Evolutionary conservation across 2,797 vertebrate species (phyloP), one percentile per base, ranked within the genome.

Genomic region (Bradypus variegatus): DNA sequence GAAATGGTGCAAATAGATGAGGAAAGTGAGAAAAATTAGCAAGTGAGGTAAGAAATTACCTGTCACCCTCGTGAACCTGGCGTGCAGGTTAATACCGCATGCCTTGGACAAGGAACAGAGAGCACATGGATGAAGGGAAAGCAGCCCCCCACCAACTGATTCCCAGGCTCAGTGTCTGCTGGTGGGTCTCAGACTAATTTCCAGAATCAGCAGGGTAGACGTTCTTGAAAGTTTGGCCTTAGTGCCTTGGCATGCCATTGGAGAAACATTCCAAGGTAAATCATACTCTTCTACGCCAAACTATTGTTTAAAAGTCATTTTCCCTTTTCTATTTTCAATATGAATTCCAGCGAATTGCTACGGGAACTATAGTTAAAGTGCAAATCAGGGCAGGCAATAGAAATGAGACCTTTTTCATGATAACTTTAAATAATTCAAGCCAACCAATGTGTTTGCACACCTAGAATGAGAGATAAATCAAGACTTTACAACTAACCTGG

Each of bases 361-460:
- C 6, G n/a, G 93, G 83, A 96, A 89, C 88, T 93, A 80, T 93
- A 95, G 88, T 95, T 95, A 95, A 96, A 94, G 95, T 87, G 93
- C 55, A 95, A 94, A 80, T 88, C 62, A 88, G 93, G 84, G 90
- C 0, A 94, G 84, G 94, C 94, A 95, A 88, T 15, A 91, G 88
- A 96, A 93, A 95, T 85, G 67, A 86, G 96, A 75, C 65, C 72
- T 90, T 89, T 96, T 89, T 89, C 89, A 79, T 90, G 50, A 48
- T 41, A 95, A 70, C 53, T 88, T 94, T 93, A 93, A 95, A 96
- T 90, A 96, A 95, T 89, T 88, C 53, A 91, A 33, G 33, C 41
- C 73, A 86, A 77, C 48, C 41, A 92, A 96, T 95, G 95, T 94
- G 93, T 94, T 95, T 95, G 95, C 88, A 91, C 23, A 92, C 12